Evolutionary conservation across 2,888 invertebrate genomes (phyloP), one percentile per base, ranked within the genome.

Genomic region (Ecliptopera silaceata): DNA sequence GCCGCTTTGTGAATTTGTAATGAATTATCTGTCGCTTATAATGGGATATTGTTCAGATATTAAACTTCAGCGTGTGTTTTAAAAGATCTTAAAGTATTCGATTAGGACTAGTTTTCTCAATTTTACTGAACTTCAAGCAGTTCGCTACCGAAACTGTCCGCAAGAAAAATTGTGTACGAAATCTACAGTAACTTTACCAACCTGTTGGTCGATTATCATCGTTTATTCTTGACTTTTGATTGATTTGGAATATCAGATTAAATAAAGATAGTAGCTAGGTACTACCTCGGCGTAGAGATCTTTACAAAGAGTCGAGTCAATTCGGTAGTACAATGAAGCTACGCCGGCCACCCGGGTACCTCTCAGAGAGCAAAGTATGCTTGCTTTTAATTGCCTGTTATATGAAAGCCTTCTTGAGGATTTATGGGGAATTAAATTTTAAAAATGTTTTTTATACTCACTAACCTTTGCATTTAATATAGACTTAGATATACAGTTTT

Each of bases 181-280:
- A 26, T 8, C 10, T 26, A 26, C 26, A 8, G 26, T 34, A 18
- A 18, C n/a, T 42, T 42, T n/a, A 10, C 20, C 41, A 44, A 26
- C 47, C 50, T 48, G n/a, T 55, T 3, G 47, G 5, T 44, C 31
- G 31, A n/a, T n/a, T 32, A 45, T 18, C 45, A 32, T n/a, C 17
- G 20, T 45, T 48, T 32, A 32, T 32, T 50, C 20, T 42, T 50
- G 32, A 50, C 62, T 47, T 61, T 72, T 86, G 85, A 88, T 86
- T 85, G 83, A 87, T 85, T 79, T 82, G 71, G 71, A 72, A 80
- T 85, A 83, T 84, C 79, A 80, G 78, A 86, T 86, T 82, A 80
- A 84, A 87, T 82, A 79, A 77, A 84, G 77, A 70, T 74, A 79
- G 80, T 82, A 71, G 77, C 75, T 81, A 20, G 2, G 4, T n/a